These are phyloP conservation scores for Nycticryphes semicollaris DNA, from an alignment of 2,113 vertebrate genomes.

Conservation along the genomic window DNA sequence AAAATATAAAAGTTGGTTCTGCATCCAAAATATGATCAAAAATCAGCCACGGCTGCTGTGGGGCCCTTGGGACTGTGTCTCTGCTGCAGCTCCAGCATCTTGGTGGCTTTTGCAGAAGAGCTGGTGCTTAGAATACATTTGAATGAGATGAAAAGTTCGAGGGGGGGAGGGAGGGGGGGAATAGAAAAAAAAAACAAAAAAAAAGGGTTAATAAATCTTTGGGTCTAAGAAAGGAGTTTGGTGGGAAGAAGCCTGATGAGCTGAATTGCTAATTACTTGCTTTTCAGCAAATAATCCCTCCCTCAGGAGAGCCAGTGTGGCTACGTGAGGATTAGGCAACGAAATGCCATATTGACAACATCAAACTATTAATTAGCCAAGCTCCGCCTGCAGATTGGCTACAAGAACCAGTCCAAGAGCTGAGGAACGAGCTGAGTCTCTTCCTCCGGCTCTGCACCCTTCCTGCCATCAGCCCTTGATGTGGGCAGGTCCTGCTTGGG, in stretches of 20 bases:
- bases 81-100: not conserved
- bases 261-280: not conserved
- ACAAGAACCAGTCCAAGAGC: not conserved
- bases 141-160: not conserved
- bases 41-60: not conserved
- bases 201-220: not conserved
- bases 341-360: not conserved
- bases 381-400: not conserved
- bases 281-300: not conserved
- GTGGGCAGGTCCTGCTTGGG: not conserved
- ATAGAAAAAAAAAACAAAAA: not conserved
- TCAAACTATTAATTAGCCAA: not conserved
- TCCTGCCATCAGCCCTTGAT: not conserved
- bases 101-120: not conserved
- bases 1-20: not conserved
- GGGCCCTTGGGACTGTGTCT: not conserved
- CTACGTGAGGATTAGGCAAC: not conserved
- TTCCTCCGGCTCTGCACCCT: not conserved
- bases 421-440: fast-evolving
- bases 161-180: not conserved
- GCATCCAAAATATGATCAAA: not conserved
- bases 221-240: not conserved
- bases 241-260: not conserved
- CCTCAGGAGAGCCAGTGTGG: not conserved
- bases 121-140: fast-evolving